A percentile compares a stretch with the other conserved stretches of the same genome.
phyloP scores from a whole-genome alignment of 2,797 vertebrate species.

The Astyanax mexicanus region DNA sequence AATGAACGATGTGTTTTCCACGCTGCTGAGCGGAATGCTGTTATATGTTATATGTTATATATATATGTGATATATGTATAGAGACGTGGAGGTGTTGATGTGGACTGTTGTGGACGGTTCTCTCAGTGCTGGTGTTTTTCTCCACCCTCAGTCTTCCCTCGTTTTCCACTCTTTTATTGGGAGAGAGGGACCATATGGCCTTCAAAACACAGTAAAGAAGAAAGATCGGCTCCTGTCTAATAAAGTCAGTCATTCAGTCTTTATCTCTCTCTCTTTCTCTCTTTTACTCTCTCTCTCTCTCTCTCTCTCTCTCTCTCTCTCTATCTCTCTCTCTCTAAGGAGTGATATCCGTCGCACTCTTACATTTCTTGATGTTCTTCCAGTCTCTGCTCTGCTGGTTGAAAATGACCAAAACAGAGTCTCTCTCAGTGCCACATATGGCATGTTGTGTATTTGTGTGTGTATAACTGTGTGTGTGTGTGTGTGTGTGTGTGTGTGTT shows the following conservation, averaged over 20 bases:
- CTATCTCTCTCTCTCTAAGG: constrained; percentile 57
- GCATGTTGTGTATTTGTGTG: not conserved
- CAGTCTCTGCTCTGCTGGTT: constrained; percentile 55
- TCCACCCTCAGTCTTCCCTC: constrained; percentile 47
- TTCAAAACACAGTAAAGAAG: constrained; percentile 48
- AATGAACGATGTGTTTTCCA: too few relatives aligned
- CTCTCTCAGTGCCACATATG: constrained; percentile 13
- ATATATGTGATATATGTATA: too few relatives aligned
- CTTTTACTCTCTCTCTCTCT: constrained; percentile 10
- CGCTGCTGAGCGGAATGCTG: not conserved
- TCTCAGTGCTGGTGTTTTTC: constrained; percentile 43
- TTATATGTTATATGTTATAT: too few relatives aligned
- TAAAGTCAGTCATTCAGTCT: constrained; percentile 53
- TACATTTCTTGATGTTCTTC: constrained; percentile 75
- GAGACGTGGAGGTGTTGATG: not conserved
- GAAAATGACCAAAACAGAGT: constrained; percentile 70
- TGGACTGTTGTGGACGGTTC: not conserved
- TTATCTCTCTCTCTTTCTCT: not conserved
- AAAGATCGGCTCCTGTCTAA: constrained; percentile 54
- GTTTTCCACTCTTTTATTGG: constrained; percentile 54
- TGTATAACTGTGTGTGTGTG: too few relatives aligned
- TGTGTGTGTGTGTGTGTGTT: too few relatives aligned
- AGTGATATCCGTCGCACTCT: constrained; percentile 42
- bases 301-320: constrained; percentile 14
- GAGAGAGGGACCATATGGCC: constrained; percentile 53